Percentiles rank a stretch among this genome's conserved stretches.
Evolutionary conservation across 2,888 invertebrate genomes (phyloP).

Genomic region (Drosophila lacicola): DNA sequence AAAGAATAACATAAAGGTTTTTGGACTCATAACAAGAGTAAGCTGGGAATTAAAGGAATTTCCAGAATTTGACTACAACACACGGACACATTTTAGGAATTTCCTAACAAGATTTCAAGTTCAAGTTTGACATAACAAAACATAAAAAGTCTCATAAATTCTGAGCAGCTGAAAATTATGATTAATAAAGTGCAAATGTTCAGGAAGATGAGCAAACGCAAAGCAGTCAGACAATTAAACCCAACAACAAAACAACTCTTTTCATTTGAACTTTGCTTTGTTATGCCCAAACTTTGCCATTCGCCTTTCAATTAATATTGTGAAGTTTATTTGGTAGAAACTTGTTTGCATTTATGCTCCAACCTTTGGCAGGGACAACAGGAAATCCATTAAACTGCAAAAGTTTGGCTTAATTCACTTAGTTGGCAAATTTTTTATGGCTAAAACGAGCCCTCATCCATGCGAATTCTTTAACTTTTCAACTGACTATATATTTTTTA

Average conservation of each 20-base stretch:
- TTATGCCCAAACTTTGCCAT: conserved; percentile 13
- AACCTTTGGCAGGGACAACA: conserved; percentile 19
- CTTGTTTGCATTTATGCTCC: conserved; percentile 3
- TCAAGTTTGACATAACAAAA: background rate
- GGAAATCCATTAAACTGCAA: conserved; percentile 54
- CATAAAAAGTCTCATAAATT: conserved; percentile 9
- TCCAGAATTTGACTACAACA: background rate
- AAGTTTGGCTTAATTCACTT: conserved; percentile 26
- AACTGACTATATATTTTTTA: background rate
- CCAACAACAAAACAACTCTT: conserved; percentile 4
- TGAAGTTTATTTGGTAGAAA: conserved; percentile 8
- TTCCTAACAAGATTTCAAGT: conserved; percentile 3
- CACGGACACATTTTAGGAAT: conserved; percentile 1
- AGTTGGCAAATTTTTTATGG: conserved; percentile 12
- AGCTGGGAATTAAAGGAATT: too few species aligned
- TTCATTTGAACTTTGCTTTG: conserved; percentile 15
- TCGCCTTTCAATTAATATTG: conserved; percentile 5
- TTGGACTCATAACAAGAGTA: background rate
- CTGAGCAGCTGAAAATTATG: conserved; percentile 41
- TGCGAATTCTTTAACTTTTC: conserved; percentile 8
- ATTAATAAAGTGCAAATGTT: conserved; percentile 51
- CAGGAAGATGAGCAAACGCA: conserved; percentile 5
- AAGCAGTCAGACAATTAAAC: conserved; percentile 9
- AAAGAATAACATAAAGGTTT: background rate
- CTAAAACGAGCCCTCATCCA: background rate